Percentiles rank a stretch among this genome's conserved stretches.
phyloP scores from a whole-genome alignment of 2,113 vertebrate genomes.

The Cyprinodon brontotheroides region DNA sequence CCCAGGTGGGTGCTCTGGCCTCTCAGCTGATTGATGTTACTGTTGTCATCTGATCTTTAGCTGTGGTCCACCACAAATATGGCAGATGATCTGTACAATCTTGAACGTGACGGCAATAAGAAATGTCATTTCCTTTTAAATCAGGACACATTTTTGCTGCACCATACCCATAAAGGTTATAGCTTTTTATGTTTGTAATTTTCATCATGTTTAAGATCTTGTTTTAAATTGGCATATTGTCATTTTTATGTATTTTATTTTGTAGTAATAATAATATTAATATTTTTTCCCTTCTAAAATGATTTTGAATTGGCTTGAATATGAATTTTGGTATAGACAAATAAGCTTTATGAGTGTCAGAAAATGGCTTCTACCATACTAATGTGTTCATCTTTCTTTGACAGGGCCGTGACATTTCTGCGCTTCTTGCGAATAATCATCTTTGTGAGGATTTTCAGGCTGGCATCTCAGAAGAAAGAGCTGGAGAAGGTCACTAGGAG shows the following conservation, averaged over 20 bases:
- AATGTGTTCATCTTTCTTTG: not conserved
- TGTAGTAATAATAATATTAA: no score
- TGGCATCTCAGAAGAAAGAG: conserved; percentile 87
- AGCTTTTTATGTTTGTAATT: no score
- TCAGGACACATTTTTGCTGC: no score
- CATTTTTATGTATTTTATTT: no score
- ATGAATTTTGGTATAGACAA: no score
- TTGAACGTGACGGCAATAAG: not conserved
- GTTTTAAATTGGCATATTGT: no score
- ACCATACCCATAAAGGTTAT: no score
- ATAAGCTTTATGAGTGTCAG: not conserved
- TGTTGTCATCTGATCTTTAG: not conserved
- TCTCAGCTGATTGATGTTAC: not conserved
- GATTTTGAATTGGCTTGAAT: not conserved
- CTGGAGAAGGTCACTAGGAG: conserved; percentile 89
- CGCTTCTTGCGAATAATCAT: conserved; percentile 87
- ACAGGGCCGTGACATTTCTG: conserved; percentile 83
- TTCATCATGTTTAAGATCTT: no score
- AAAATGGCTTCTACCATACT: no score
- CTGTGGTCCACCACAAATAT: not conserved
- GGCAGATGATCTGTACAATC: not conserved
- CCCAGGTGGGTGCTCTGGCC: conserved; percentile 80
- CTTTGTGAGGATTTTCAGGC: conserved; percentile 87
- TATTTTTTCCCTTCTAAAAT: not conserved
- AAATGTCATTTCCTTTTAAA: no score